Base-by-base conservation (phyloP, 2,797 vertebrate species). In the Mus caroli region DNA sequence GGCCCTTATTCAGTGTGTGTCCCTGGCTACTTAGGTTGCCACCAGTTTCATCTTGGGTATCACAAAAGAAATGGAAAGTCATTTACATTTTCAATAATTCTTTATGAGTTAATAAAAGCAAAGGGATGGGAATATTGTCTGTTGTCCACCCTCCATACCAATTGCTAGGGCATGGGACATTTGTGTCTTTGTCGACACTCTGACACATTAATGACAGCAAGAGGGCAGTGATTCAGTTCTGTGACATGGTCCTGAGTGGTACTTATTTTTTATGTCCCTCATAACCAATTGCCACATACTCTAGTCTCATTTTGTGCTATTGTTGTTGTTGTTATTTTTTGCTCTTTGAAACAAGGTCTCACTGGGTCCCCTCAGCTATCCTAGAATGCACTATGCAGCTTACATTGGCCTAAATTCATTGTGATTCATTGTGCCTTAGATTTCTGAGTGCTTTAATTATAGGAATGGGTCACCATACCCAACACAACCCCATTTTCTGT, bases 261-360 rank as follows among this genome's bases (percentile, higher is more conserved):
- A 84, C 69, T 86, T 90, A 43, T 20, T 84, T 64, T 50, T 76
- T 88, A 84, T 89, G 67, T 54, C 40, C 15, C 54, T 94, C 86
- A 64, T 64, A 90, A 43, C 3, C 52, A 24, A 85, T 62, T 93
- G 1, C 75, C 64, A 78, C 56, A 88, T 64, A 52, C 15, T 88
- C 87, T 62, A 17, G 71, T 62, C 40, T 88, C 64, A 56, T 79
- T 79, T 54, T 37, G 20, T 52, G 46, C 62, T 84, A 37, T 84
- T 90, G 94, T 84, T 73, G 0, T 46, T 58, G 62, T 71, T 73
- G 28, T 43, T 40, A 69, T 73, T 88, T 1, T 58, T 75, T 28
- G n/a, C 28, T 75, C 71, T 58, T 43, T 43, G 11, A 88, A n/a
- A 34, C 69, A 58, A 31, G n/a, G 24, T 46, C 26, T 76, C 17